phyloP scores from a whole-genome alignment of 2,888 invertebrate species.

The Spodoptera exigua region DNA sequence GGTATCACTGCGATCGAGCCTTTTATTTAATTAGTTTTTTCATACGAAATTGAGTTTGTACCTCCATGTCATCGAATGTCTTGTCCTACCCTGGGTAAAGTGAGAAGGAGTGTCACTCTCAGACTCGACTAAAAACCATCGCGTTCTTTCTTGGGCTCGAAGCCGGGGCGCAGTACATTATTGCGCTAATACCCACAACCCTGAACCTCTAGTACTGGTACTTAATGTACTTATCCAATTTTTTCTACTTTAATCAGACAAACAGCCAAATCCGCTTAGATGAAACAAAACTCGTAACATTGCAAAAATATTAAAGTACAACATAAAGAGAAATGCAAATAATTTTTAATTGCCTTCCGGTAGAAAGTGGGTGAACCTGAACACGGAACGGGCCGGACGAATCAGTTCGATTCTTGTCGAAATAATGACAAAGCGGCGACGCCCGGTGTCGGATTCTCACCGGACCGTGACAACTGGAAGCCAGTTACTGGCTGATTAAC shows the following conservation, averaged over 20 bases:
- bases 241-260: neutral
- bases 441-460: slow-evolving; percentile 62
- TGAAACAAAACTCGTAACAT: slow-evolving; percentile 60
- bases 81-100: too few species aligned
- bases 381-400: slow-evolving; percentile 77
- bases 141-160: too few species aligned
- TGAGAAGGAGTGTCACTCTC: too few species aligned
- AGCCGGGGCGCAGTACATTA: too few species aligned
- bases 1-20: too few species aligned
- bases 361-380: slow-evolving; percentile 87
- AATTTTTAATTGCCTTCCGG: slow-evolving; percentile 87
- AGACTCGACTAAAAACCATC: too few species aligned
- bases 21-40: too few species aligned
- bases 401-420: slow-evolving; percentile 77
- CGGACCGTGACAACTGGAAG: slow-evolving; percentile 52
- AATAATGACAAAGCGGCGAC: slow-evolving; percentile 76
- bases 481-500: slow-evolving; percentile 47
- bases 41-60: too few species aligned
- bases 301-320: slow-evolving; percentile 69
- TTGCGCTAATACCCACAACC: too few species aligned
- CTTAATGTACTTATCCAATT: too few species aligned
- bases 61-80: too few species aligned
- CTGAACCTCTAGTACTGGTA: too few species aligned
- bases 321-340: slow-evolving; percentile 86
- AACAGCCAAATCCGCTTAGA: slow-evolving; percentile 1